Conservation (phyloP, 2,797 vertebrate species). For the Menidia menidia region DNA sequence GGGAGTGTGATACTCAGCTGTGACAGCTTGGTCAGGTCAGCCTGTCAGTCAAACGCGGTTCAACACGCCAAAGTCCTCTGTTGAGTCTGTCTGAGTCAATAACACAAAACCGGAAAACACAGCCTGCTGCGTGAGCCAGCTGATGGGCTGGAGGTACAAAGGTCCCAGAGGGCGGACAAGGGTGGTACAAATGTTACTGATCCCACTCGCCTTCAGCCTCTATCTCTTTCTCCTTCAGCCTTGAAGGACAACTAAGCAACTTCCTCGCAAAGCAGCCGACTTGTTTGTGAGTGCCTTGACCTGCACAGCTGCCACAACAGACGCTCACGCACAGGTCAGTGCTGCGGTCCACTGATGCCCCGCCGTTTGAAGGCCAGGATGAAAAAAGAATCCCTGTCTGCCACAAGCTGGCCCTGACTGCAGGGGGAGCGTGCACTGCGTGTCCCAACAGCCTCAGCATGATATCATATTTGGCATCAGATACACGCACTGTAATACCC, state of each 20-base stretch:
- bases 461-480: constrained; percentile 26
- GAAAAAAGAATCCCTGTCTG: constrained; percentile 33
- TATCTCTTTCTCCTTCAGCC: constrained; percentile 54
- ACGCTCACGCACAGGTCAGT: constrained; percentile 56
- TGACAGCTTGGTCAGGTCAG: constrained; percentile 60
- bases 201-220: constrained; percentile 51
- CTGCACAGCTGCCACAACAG: constrained; percentile 65
- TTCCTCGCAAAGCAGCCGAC: constrained; percentile 27
- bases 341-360: constrained; percentile 23
- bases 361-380: constrained; percentile 26
- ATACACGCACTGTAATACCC: neutral
- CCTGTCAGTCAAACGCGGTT: constrained; percentile 66
- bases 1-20: constrained; percentile 62
- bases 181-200: constrained; percentile 68
- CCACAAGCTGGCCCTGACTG: constrained; percentile 17
- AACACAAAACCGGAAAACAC: constrained; percentile 61
- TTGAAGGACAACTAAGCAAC: constrained; percentile 48
- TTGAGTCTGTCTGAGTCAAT: constrained; percentile 65
- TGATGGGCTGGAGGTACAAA: constrained; percentile 55
- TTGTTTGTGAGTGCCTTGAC: constrained; percentile 48
- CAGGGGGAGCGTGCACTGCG: constrained; percentile 25
- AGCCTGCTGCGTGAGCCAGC: constrained; percentile 46
- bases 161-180: constrained; percentile 69
- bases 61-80: constrained; percentile 64
- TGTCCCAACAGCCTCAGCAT: constrained; percentile 9